Evolutionary conservation across 2,888 invertebrate genomes (phyloP), one percentile per base, ranked within the genome.

Genomic region (Eupithecia subfuscata): DNA sequence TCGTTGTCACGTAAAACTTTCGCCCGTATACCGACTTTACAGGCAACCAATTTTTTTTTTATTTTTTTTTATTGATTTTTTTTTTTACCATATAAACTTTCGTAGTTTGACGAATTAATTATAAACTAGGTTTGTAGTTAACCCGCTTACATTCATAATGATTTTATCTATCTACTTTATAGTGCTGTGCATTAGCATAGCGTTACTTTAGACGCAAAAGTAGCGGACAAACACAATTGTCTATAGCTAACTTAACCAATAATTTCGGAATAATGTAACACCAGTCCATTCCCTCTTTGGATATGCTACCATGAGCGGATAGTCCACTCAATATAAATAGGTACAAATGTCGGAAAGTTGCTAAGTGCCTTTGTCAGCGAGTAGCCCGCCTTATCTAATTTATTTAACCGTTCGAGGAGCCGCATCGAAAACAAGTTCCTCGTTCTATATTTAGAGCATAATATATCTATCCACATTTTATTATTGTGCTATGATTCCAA

Each of bases 311-410:
- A 16, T 5, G 68, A 34, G 64, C 22, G 5, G 25, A 43, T 56
- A 60, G 81, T 84, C 82, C 84, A 85, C 83, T 85, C 83, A 85
- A 87, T 84, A 88, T 82, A 85, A 75, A 87, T 83, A 87, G 14
- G 68, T 83, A 87, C 86, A 89, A 92, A 87, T 91, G 84, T 85
- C 85, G 86, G 85, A 91, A 92, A 92, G 87, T 92, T 88, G 84
- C 86, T 89, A 90, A 91, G 90, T 90, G 90, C 87, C 84, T 84
- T 80, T 84, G 87, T 90, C 87, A 86, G 89, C 88, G 81, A 85
- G 86, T 87, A 87, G 87, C 85, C 85, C 84, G 87, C 84, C 89
- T 92, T 91, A 91, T 92, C 91, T 92, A 90, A 91, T 92, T 91
- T 92, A 92, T 90, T 90, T 91, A 89, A 90, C 90, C 89, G 89